phyloP scores from a whole-genome alignment of 2,113 vertebrate species.

The Ramphastos sulfuratus region DNA sequence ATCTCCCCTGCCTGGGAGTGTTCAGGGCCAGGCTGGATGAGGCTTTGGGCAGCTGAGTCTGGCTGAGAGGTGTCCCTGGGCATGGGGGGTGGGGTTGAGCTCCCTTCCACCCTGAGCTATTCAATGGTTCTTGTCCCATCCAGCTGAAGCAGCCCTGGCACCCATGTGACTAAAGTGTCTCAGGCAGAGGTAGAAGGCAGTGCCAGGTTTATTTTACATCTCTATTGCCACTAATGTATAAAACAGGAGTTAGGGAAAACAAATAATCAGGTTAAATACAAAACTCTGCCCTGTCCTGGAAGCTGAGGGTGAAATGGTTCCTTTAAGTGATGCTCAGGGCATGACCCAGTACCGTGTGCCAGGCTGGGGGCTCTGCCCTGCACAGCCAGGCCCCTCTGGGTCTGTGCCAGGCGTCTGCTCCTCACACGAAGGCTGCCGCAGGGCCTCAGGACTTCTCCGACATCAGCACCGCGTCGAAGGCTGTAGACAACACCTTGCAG shows the following conservation, averaged over 20 bases:
- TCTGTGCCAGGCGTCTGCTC: neutral
- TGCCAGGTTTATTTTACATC: conserved; percentile 55
- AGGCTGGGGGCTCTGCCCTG: neutral
- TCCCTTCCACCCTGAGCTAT: neutral
- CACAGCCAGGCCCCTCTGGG: neutral
- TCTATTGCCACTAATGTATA: conserved; percentile 37
- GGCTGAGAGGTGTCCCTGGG: too few species aligned
- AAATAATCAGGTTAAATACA: neutral
- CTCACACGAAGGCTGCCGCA: neutral
- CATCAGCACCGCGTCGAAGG: conserved; percentile 89
- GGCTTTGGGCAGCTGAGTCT: too few species aligned
- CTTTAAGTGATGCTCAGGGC: neutral
- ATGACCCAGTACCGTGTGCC: conserved; percentile 23
- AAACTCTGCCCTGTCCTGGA: conserved; percentile 1
- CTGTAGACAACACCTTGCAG: conserved; percentile 92
- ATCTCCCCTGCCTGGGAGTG: too few species aligned
- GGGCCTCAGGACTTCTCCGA: conserved; percentile 87
- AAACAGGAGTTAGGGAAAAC: neutral
- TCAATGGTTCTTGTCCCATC: neutral
- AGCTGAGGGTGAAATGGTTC: neutral
- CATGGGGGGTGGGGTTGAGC: too few species aligned
- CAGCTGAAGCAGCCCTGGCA: neutral
- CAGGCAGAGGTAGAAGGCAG: neutral
- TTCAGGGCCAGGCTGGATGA: too few species aligned
- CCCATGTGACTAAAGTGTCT: neutral